A percentile compares a stretch with the other conserved stretches of the same genome.
phyloP scores from a whole-genome alignment of 2,113 vertebrate genomes.

The Petrocephalus zakoni region DNA sequence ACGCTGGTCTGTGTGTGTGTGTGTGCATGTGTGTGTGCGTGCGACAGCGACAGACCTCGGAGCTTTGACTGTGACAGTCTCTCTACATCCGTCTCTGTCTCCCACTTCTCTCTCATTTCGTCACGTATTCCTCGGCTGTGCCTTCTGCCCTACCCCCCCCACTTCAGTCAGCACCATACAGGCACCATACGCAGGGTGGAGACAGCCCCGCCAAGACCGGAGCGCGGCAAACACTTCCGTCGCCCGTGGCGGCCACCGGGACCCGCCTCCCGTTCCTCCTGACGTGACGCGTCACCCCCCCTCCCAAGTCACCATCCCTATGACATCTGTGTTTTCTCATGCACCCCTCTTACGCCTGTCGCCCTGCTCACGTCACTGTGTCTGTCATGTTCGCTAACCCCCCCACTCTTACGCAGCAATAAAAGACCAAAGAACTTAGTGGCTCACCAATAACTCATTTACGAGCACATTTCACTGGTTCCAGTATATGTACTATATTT shows the following conservation, averaged over 20 bases:
- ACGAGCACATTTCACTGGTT: background rate
- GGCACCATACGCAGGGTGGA: background rate
- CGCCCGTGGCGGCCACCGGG: background rate
- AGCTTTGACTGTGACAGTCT: background rate
- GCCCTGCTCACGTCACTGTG: background rate
- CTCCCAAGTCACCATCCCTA: background rate
- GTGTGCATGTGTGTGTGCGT: no score
- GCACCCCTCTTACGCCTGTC: background rate
- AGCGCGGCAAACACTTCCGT: background rate
- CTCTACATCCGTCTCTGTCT: background rate
- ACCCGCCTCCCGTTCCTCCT: background rate
- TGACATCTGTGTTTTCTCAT: background rate
- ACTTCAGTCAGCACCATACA: background rate
- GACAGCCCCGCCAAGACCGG: no score
- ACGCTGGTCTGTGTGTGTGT: no score
- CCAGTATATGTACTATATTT: background rate
- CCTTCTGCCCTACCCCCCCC: background rate
- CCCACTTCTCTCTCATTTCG: background rate
- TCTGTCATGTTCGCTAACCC: background rate
- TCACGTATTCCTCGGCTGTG: background rate
- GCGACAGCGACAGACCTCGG: background rate
- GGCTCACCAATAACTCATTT: background rate
- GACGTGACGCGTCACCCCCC: background rate
- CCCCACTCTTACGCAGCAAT: background rate
- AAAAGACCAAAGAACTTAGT: background rate